Evolutionary conservation across 2,888 invertebrate genomes (phyloP), one percentile per base, ranked within the genome.

Genomic region (Synergus gifuensis): DNA sequence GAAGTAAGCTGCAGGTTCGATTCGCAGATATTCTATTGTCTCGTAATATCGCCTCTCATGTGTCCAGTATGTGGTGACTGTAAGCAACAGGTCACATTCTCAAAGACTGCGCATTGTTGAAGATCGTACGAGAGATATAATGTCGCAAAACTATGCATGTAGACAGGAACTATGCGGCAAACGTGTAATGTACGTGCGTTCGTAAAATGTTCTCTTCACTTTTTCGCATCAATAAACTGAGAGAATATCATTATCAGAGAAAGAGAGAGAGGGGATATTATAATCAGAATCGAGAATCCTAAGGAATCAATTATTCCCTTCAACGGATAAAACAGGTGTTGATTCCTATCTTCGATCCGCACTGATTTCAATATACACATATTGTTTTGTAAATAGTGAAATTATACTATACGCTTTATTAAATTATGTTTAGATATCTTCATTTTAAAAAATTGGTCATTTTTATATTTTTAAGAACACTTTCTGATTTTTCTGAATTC

Each of bases 51-150:
- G 49, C 54, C 28, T 22, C 49, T 73, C 54, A 22, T 49, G 16
- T 73, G 49, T 54, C 69, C 28, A 49, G 16, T 9, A 49, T 69
- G 46, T 69, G 67, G 22, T 18, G 67, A 49, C 46, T 9, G 14
- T 69, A 28, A 44, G 66, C n/a, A 66, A 66, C 42, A 66, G 54
- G 54, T 54, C 73, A 54, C 49, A 66, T 66, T 66, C 66, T 66
- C 54, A 73, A 49, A 49, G 42, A 44, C 16, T 28, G 28, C 44
- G 42, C 49, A 69, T 69, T 69, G 49, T 69, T 69, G 22, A 49
- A 69, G 69, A 69, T 69, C 73, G 73, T 73, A 49, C 73, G 73
- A 73, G 46, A 73, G 73, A 73, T 73, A 73, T 12, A 60, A 22
- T 73, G 73, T 73, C 49, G 44, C 46, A 69, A 46, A 69, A 69